A percentile compares a stretch with the other conserved stretches of the same genome.
phyloP scores from a whole-genome alignment of 1,140 invertebrate genomes.

The Schmidtea mediterranea region DNA sequence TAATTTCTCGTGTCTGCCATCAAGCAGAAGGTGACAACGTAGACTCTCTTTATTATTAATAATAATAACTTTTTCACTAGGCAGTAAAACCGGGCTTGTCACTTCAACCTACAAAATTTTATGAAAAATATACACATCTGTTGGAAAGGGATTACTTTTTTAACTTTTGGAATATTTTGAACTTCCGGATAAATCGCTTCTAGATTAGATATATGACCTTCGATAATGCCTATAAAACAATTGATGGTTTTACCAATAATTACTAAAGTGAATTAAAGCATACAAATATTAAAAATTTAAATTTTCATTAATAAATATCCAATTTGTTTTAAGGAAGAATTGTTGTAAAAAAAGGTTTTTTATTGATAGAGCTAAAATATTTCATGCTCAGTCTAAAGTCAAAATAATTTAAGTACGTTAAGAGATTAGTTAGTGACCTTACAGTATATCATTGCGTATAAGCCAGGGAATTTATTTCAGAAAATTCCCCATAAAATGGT shows the following conservation, averaged over 20 bases:
- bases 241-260: no score
- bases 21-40: constrained; percentile 1
- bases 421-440: no score
- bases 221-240: background rate
- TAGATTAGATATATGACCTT: background rate
- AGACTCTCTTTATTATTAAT: background rate
- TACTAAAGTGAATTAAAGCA: no score
- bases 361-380: no score
- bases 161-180: background rate
- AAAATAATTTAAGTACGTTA: no score
- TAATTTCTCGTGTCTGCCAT: background rate
- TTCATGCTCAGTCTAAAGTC: no score
- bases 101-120: background rate
- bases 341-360: background rate
- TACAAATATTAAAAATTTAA: background rate
- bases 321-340: background rate
- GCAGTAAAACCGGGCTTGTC: background rate
- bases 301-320: background rate
- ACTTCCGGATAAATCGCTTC: constrained; percentile 3
- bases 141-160: background rate
- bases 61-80: background rate
- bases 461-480: no score
- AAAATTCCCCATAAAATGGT: no score
- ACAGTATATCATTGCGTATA: no score
- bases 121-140: background rate